Evolutionary conservation across 2,113 vertebrate genomes (phyloP).

Genomic region (Crotalus tigris): DNA sequence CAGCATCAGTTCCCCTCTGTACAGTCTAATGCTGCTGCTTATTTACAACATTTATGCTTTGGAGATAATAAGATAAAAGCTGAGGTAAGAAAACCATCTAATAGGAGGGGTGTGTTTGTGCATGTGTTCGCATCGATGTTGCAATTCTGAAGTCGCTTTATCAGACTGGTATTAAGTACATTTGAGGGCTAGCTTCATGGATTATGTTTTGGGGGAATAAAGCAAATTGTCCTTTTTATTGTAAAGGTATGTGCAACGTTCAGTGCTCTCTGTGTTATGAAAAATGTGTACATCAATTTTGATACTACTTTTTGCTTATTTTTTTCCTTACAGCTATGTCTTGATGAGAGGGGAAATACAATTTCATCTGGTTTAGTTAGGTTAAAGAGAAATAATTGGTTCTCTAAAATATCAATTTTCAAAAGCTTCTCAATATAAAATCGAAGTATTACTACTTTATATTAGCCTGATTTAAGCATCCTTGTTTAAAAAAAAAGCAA

Average conservation of each 20-base stretch:
- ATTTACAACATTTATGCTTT: slow-evolving; percentile 97
- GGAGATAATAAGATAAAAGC: slow-evolving; percentile 99
- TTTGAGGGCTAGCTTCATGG: neutral
- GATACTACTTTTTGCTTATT: neutral
- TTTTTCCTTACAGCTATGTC: neutral
- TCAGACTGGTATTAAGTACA: neutral
- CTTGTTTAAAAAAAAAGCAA: neutral
- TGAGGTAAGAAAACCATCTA: slow-evolving; percentile 77
- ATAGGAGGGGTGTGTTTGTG: neutral
- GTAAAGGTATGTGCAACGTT: neutral
- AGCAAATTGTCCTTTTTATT: neutral
- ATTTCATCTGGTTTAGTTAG: neutral
- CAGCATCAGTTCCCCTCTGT: slow-evolving; percentile 98
- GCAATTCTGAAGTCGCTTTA: neutral
- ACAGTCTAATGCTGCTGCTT: slow-evolving; percentile 97
- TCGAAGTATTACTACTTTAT: slow-evolving; percentile 5
- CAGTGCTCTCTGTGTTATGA: neutral
- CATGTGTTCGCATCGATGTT: neutral
- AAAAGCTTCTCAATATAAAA: neutral
- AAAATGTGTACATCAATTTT: neutral
- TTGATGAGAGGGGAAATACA: neutral
- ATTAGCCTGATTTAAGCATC: neutral
- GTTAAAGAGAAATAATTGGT: neutral
- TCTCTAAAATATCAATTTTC: neutral
- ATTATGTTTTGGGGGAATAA: neutral